phyloP scores from a whole-genome alignment of 2,797 vertebrate species.

The Pantherophis alleghaniensis region DNA sequence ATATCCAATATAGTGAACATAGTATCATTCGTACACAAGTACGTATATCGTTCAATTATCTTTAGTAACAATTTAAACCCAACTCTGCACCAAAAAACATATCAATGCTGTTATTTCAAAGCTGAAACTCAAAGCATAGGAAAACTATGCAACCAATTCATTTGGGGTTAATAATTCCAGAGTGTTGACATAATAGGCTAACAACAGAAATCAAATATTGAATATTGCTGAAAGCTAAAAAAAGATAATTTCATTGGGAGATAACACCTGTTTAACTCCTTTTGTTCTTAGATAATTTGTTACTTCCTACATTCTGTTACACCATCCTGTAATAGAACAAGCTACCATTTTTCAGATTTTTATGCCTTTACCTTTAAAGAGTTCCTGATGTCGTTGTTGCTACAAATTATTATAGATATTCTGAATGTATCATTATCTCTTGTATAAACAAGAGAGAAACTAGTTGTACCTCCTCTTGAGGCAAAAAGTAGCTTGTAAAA shows the following conservation, averaged over 20 bases:
- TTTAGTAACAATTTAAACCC: constrained; percentile 58
- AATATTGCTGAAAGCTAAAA: neutral
- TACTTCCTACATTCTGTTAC: neutral
- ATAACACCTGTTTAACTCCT: neutral
- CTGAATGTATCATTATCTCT: neutral
- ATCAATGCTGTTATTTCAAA: constrained; percentile 56
- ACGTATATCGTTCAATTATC: constrained; percentile 52
- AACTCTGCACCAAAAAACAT: constrained; percentile 53
- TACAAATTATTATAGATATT: neutral
- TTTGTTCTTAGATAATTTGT: neutral
- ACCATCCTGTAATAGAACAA: neutral
- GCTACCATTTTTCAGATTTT: neutral
- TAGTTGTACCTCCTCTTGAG: neutral
- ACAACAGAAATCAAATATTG: neutral
- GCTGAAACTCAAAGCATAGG: constrained; percentile 52
- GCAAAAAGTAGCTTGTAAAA: neutral
- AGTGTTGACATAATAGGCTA: neutral
- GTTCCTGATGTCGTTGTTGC: neutral
- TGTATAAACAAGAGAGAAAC: neutral
- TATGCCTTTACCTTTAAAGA: neutral
- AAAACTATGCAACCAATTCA: constrained; percentile 33
- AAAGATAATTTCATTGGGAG: constrained; percentile 3
- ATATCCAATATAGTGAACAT: constrained; percentile 50
- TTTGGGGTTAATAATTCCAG: constrained; percentile 10
- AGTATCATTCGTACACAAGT: constrained; percentile 59